Conservation (phyloP, 2,113 vertebrate genomes). For the Nicator chloris region DNA sequence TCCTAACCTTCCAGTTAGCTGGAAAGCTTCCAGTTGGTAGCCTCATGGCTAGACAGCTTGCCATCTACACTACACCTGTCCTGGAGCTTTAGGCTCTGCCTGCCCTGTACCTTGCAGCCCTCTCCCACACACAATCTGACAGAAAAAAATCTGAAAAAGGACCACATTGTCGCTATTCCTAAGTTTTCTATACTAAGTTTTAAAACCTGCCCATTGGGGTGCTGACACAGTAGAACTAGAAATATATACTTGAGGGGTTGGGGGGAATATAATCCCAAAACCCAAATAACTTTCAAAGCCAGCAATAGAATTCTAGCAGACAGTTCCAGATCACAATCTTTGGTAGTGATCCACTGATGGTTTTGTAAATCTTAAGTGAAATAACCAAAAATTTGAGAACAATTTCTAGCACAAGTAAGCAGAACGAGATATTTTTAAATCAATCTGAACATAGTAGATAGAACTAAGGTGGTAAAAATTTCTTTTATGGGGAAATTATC, state of each 20-base stretch:
- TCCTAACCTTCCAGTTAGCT: not conserved
- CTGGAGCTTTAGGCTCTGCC: not conserved
- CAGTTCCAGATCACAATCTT: not conserved
- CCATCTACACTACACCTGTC: not conserved
- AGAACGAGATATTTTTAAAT: not conserved
- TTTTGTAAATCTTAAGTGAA: not conserved
- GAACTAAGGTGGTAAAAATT: not conserved
- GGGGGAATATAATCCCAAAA: not conserved
- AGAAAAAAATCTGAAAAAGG: not conserved
- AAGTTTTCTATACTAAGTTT: not conserved
- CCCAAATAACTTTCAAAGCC: not conserved
- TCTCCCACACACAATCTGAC: not conserved
- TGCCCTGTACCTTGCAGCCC: not conserved
- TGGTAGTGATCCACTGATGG: not conserved
- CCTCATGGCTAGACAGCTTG: rapidly evolving
- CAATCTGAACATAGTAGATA: not conserved
- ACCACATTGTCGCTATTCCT: not conserved
- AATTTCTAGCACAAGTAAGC: not conserved
- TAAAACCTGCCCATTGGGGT: not conserved
- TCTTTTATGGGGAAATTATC: not conserved
- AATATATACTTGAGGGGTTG: not conserved
- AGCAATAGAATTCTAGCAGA: not conserved
- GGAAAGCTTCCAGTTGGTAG: not conserved
- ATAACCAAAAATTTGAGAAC: not conserved
- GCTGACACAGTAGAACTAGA: not conserved